These are phyloP conservation scores for Capitulum mitella DNA, from an alignment of 2,888 invertebrate species.

Conservation along the genomic window DNA sequence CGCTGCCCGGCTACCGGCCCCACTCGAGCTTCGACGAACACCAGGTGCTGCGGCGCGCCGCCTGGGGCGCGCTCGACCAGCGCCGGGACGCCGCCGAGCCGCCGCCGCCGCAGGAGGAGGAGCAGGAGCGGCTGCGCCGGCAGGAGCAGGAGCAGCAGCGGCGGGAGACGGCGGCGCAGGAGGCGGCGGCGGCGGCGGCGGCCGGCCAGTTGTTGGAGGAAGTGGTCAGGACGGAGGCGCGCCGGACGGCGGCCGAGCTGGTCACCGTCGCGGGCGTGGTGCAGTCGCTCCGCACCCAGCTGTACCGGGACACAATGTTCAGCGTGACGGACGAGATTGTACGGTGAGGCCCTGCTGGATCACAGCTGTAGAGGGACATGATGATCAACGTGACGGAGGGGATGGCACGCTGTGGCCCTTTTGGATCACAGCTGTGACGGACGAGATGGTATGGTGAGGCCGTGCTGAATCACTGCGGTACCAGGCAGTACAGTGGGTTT, in stretches of 20 bases:
- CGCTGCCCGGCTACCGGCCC: slow-evolving; percentile 48
- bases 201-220: neutral
- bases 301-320: neutral
- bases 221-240: neutral
- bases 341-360: neutral
- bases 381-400: too few species aligned
- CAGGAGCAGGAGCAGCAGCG: too few species aligned
- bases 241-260: neutral
- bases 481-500: too few species aligned
- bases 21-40: slow-evolving; percentile 66
- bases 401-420: too few species aligned
- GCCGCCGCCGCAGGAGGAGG: neutral
- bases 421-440: too few species aligned
- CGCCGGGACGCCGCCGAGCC: slow-evolving; percentile 26
- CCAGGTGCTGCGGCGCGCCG: slow-evolving; percentile 53
- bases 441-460: too few species aligned
- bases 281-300: neutral
- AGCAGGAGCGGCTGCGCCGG: neutral
- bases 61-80: slow-evolving; percentile 47
- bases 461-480: too few species aligned
- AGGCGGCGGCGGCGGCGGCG: neutral
- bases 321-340: neutral
- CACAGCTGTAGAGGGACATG: too few species aligned
- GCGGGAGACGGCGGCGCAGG: neutral
- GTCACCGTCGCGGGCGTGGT: neutral